Evolutionary conservation across 2,888 invertebrate species (phyloP).

Genomic region (Hyposoter didymator): DNA sequence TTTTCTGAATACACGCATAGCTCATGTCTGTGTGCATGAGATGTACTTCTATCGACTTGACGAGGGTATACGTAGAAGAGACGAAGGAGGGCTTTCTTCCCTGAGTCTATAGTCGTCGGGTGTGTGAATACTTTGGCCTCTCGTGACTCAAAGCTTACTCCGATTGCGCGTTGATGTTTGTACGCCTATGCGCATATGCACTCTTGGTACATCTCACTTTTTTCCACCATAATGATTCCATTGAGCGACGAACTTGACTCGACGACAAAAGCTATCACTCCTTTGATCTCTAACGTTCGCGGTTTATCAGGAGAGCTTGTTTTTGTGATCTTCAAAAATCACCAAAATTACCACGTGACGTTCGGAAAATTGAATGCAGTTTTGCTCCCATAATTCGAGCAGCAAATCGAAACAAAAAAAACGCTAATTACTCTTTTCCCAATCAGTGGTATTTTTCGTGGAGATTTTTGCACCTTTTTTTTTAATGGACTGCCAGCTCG

Average conservation of each 20-base stretch:
- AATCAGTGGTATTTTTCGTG: neutral
- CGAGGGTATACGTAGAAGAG: conserved; percentile 13
- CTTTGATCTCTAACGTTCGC: conserved; percentile 33
- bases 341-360: conserved; percentile 25
- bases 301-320: conserved; percentile 27
- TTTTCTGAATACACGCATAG: neutral
- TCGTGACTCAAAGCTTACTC: conserved; percentile 9
- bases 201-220: conserved; percentile 27
- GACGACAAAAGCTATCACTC: conserved; percentile 25
- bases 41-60: conserved; percentile 51
- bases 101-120: conserved; percentile 26
- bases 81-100: conserved; percentile 35
- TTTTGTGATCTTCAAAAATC: conserved; percentile 5
- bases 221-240: conserved; percentile 38
- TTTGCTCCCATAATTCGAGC: neutral
- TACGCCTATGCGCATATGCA: conserved; percentile 26
- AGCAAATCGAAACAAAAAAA: neutral
- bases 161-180: neutral
- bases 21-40: neutral
- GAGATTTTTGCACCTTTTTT: neutral
- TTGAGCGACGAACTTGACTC: conserved; percentile 15
- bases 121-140: conserved; percentile 36
- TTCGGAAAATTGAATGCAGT: neutral
- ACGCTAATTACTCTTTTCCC: neutral
- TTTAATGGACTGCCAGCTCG: neutral